Conservation (phyloP, 2,797 vertebrate species). For the Rhinichthys osculus region DNA sequence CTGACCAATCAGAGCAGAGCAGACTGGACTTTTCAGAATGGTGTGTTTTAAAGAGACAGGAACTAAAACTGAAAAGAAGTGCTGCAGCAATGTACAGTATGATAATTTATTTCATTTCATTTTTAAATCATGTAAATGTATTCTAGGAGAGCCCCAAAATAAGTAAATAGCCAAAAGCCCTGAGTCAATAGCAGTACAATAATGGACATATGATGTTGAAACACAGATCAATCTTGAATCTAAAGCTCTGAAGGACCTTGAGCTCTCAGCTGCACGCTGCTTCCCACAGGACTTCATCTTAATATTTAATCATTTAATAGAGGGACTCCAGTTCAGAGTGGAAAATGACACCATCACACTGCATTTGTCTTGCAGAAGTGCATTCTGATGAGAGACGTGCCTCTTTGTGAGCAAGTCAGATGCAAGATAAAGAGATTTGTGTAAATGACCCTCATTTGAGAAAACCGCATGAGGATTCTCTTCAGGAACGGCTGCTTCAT, state of each 20-base stretch:
- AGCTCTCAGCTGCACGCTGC: not conserved
- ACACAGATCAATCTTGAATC: slow-evolving; percentile 6
- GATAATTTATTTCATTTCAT: too few relatives aligned
- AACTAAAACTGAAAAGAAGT: not conserved
- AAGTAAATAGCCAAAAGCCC: not conserved
- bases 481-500: slow-evolving; percentile 61
- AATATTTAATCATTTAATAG: slow-evolving; percentile 41
- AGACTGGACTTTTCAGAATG: not conserved
- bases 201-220: not conserved
- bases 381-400: slow-evolving; percentile 2
- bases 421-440: slow-evolving; percentile 61
- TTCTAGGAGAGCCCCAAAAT: not conserved
- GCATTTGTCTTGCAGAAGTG: slow-evolving; percentile 6
- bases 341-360: slow-evolving; percentile 49
- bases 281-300: slow-evolving; percentile 47
- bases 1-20: not conserved
- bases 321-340: slow-evolving; percentile 17
- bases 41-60: not conserved
- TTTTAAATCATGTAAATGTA: not conserved
- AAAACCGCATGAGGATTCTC: slow-evolving; percentile 59
- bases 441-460: slow-evolving; percentile 67
- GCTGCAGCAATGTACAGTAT: not conserved
- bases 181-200: not conserved
- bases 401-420: slow-evolving; percentile 2
- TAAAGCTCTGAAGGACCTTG: slow-evolving; percentile 15